Base-by-base conservation (phyloP, 2,888 invertebrate genomes). In the Catocala sponsa region DNA sequence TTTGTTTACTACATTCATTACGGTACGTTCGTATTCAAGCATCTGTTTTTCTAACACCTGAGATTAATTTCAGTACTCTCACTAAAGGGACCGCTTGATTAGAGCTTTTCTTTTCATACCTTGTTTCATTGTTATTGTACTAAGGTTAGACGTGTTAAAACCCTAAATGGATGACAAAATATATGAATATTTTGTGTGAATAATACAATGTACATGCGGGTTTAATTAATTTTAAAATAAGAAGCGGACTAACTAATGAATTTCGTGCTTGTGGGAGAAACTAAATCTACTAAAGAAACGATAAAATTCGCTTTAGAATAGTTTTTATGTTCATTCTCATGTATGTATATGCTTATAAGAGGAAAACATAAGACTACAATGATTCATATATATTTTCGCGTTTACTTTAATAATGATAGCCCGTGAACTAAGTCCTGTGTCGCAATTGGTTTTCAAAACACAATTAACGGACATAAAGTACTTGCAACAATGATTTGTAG, bases 61-160 rank as follows among this genome's bases (percentile, higher is more conserved):
- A 55, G 55, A 68, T 59, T 63, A 65, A 51, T 68, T 63, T 48
- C 32, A 61, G 49, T 58, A 25, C 48, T 9, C 25, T 11, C 25
- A 44, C 0, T 32, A 52, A 65, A 57, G 6, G 49, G 61, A 7
- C 13, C 41, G 32, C 38, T 62, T 60, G 53, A 70, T 65, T 55
- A 62, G 33, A 53, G 49, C 41, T 51, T 41, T 46, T 63, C 35
- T 64, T 55, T 65, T 58, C 47, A 56, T 43, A 44, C 4, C 13
- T 50, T 43, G 38, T 48, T 70, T 65, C 60, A 74, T 52, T 55
- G n/a, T 55, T 51, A 52, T 58, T 65, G 48, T 58, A 25, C 11
- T 12, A 7, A 48, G 11, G 5, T 33, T 46, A 43, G 51, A 57
- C 38, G 15, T 42, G 41, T 33, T 42, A 10, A 50, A 11, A 48